A percentile compares a stretch with the other conserved stretches of the same genome.
Evolutionary conservation across 2,797 vertebrate species (phyloP).

Genomic region (Peromyscus attwateri): DNA sequence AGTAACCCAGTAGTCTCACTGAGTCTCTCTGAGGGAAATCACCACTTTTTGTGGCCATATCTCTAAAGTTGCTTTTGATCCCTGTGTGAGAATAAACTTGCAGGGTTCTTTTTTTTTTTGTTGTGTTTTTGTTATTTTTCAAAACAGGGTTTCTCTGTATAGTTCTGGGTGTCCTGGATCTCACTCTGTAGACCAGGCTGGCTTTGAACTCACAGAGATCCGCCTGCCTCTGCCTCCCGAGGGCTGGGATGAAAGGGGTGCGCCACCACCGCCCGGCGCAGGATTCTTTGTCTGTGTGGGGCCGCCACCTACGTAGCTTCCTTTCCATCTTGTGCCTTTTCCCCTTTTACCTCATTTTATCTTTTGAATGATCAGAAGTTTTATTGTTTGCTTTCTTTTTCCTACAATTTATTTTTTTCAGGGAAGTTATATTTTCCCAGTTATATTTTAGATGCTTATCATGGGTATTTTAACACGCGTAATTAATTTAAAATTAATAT

Average conservation of each 20-base stretch:
- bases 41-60: background rate
- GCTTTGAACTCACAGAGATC: background rate
- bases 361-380: background rate
- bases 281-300: background rate
- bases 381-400: background rate
- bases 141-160: background rate
- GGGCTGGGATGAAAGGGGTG: background rate
- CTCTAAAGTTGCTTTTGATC: background rate
- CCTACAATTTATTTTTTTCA: background rate
- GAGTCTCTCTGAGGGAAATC: background rate
- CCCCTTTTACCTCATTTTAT: background rate
- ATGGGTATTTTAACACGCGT: background rate
- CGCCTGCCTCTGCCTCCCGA: background rate
- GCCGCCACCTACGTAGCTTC: background rate
- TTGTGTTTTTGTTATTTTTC: background rate
- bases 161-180: background rate
- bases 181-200: background rate
- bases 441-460: background rate
- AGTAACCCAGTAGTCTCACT: background rate
- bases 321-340: background rate
- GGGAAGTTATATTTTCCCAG: background rate
- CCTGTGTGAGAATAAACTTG: background rate
- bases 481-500: slow-evolving; percentile 11
- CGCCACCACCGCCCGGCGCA: too few species aligned
- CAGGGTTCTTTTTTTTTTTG: background rate